Percentiles rank a stretch among this genome's conserved stretches.
phyloP scores from a whole-genome alignment of 2,888 invertebrate species.

The Eugnorisma glareosa region DNA sequence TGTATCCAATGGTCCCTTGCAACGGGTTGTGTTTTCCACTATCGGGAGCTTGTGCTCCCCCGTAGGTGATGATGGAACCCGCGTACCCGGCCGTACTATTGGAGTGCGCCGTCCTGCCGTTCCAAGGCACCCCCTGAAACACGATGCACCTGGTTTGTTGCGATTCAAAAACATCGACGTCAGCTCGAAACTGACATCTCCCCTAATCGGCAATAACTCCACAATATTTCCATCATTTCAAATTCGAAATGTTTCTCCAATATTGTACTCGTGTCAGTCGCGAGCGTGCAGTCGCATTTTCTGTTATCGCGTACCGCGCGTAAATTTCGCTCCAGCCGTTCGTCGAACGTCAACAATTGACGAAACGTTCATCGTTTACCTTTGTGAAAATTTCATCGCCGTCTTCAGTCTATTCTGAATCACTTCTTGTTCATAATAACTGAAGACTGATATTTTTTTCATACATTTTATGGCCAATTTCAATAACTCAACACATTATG shows the following conservation, averaged over 20 bases:
- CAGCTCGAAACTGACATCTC: conserved; percentile 68
- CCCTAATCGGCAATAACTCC: conserved; percentile 40
- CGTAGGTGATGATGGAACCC: conserved; percentile 84
- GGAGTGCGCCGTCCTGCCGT: conserved; percentile 93
- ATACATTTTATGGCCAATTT: conserved; percentile 23
- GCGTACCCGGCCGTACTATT: conserved; percentile 92
- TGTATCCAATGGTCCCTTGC: conserved; percentile 90
- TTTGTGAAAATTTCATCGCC: conserved; percentile 64
- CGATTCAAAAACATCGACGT: conserved; percentile 73
- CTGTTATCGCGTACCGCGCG: conserved; percentile 81
- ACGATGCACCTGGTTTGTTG: conserved; percentile 82
- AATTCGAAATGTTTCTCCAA: conserved; percentile 65
- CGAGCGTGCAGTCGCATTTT: conserved; percentile 74
- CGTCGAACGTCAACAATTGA: conserved; percentile 82
- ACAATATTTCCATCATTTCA: conserved; percentile 54
- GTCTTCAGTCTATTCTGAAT: conserved; percentile 61
- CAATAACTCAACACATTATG: conserved; percentile 25
- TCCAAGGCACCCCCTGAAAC: conserved; percentile 92
- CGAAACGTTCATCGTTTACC: conserved; percentile 82
- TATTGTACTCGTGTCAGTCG: conserved; percentile 76
- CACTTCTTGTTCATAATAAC: conserved; percentile 51
- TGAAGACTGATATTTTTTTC: conserved; percentile 23
- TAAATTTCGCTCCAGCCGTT: conserved; percentile 80
- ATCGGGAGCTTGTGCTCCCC: conserved; percentile 88
- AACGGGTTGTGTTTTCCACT: conserved; percentile 88